phyloP scores from a whole-genome alignment of 2,888 invertebrate species.

The Antheraea assamensis region DNA sequence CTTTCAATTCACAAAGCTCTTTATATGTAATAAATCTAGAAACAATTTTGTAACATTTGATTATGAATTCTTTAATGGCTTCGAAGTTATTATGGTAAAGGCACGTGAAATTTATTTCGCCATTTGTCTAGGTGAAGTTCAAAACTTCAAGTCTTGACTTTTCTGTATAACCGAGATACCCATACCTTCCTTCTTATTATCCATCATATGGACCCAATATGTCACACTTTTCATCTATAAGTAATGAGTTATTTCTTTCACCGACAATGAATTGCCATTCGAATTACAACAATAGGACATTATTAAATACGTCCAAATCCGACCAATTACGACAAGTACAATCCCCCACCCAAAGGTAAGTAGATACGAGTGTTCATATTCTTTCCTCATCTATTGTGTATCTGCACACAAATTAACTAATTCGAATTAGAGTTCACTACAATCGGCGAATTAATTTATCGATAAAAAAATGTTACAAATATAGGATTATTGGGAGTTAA shows the following conservation, averaged over 20 bases:
- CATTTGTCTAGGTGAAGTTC: too few relatives aligned
- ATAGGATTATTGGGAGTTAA: background rate
- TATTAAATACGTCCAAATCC: constrained; percentile 81
- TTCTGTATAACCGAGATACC: too few relatives aligned
- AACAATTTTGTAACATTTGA: too few relatives aligned
- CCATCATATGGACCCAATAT: background rate
- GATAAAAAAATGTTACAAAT: constrained; percentile 24
- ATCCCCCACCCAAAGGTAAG: constrained; percentile 66
- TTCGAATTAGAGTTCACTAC: constrained; percentile 47
- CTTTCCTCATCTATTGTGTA: constrained; percentile 80
- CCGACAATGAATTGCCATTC: constrained; percentile 77
- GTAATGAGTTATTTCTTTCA: constrained; percentile 77
- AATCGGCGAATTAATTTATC: constrained; percentile 27
- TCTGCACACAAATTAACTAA: constrained; percentile 81
- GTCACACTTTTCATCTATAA: constrained; percentile 65
- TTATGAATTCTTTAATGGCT: too few relatives aligned
- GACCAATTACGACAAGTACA: constrained; percentile 81
- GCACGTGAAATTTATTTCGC: too few relatives aligned
- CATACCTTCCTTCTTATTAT: background rate
- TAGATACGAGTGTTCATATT: constrained; percentile 61
- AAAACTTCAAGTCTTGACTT: too few relatives aligned
- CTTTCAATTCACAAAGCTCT: too few relatives aligned
- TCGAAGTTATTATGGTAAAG: too few relatives aligned
- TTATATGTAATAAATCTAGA: too few relatives aligned
- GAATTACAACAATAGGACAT: constrained; percentile 77